A percentile compares a stretch with the other conserved stretches of the same genome.
These are phyloP conservation scores for Acholoe squamosa DNA, from an alignment of 2,888 invertebrate species.

Conservation along the genomic window DNA sequence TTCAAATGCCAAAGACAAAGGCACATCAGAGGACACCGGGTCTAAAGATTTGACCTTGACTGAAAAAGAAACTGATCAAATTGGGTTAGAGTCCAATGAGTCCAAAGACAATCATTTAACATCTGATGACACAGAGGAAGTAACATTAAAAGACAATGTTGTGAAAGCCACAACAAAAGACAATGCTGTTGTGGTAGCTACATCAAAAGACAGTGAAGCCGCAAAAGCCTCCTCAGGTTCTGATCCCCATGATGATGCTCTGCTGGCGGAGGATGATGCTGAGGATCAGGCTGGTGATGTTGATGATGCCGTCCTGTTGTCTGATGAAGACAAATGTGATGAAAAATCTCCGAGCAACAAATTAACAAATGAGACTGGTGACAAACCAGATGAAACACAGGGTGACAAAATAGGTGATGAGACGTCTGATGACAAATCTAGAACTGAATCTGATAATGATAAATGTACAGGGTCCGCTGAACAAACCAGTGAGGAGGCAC, in stretches of 20 bases:
- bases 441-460: not conserved
- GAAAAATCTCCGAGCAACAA: not conserved
- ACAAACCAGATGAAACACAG: not conserved
- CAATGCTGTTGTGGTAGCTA: too few species aligned
- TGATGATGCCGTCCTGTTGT: constrained; percentile 35
- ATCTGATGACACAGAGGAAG: too few species aligned
- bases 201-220: too few species aligned
- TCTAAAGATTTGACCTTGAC: too few species aligned
- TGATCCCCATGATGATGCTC: not conserved
- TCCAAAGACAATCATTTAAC: not conserved
- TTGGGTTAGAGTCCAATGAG: not conserved
- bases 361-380: not conserved
- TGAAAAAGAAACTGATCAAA: too few species aligned
- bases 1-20: too few species aligned
- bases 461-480: not conserved
- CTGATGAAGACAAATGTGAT: not conserved
- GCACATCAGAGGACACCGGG: too few species aligned
- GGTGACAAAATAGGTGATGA: not conserved
- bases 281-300: constrained; percentile 17
- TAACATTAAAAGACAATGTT: too few species aligned
- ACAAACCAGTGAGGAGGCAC: not conserved
- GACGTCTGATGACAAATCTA: not conserved
- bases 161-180: too few species aligned
- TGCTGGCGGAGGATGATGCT: not conserved
- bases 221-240: too few species aligned